Base-by-base conservation (phyloP, 2,797 vertebrate species). In the Takifugu rubripes region DNA sequence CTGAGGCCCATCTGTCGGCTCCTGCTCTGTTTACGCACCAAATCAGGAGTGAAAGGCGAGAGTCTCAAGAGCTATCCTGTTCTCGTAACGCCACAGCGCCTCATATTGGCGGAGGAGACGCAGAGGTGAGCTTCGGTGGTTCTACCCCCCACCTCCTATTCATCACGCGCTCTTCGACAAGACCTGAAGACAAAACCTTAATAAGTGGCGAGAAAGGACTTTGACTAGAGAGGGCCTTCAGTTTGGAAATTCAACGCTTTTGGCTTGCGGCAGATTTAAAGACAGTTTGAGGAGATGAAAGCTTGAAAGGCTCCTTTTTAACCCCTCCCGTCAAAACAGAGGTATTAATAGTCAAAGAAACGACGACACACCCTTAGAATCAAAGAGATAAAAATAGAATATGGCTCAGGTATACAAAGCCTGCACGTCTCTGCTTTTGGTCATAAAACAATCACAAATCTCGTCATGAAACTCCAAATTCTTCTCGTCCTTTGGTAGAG, bases 1-100 rank as follows among this genome's bases (percentile, higher is more conserved):
- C 87, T 79, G 84, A 91, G 87, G 88, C 90, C 86, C 86, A 87
- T 88, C 90, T 91, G 88, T 87, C 79, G 77, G 82, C 77, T 81
- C 78, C 79, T 68, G 68, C 82, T 82, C 84, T 89, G 87, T 91
- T 91, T 90, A 87, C 87, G 77, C 82, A 86, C 75, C 78, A 88
- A 85, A 87, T 86, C 72, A 59, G 83, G 79, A 85, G 78, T 88
- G 86, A 90, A 90, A 88, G 81, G 85, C 85, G 65, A 79, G 76
- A 57, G 74, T 80, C 83, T 89, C 73, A 69, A 90, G 87, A 87
- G 84, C 87, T 61, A 73, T 87, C 84, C 87, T 78, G 79, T 88
- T 89, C 87, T 89, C 85, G 82, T 80, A 86, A 87, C 84, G 84
- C 83, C 64, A 21, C 60, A 7, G 49, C 50, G 76, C 83, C 83